Evolutionary conservation across 2,888 invertebrate species (phyloP), one percentile per base, ranked within the genome.

Genomic region (Scaptomyza cyrtandrae): DNA sequence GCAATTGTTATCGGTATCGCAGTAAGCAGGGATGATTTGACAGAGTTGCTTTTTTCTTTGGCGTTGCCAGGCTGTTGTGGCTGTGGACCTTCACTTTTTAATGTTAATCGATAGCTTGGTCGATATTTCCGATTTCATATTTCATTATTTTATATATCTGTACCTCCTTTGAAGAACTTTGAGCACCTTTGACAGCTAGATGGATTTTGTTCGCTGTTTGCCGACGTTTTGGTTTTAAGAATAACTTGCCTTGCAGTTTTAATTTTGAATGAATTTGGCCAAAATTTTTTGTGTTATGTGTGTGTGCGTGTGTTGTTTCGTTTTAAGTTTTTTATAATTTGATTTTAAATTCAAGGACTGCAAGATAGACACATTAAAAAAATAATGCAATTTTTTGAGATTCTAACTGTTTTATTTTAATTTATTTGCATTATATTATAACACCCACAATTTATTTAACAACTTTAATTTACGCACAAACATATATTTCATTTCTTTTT

Each of bases 251-350:
- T 72, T 79, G 80, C 80, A 79, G 83, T 77, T 76, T 7, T 70
- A 83, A 85, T 84, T 84, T 84, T 75, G 85, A 79, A 77, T 71
- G 45, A 71, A 63, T 75, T 67, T 55, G 63, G 85, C 83, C 83
- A 73, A 84, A 84, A 84, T 27, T 70, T 62, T 10, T 59, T 72
- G 85, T 82, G 82, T 78, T 68, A 70, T 83, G 64, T 69, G 58
- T 50, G 58, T 50, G 65, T 67, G 48, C 71, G 54, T 64, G 62
- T 44, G 59, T 55, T 44, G 68, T 55, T 59, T 57, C 66, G 58
- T 69, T 63, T 56, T n/a, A 46, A 46, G 41, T 58, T 60, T 43
- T 66, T 60, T 33, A 13, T 29, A 58, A 37, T 67, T 62, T 83
- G 85, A 83, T 67, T 54, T 43, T 39, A 70, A 78, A 75, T 24